Conservation (phyloP, 2,888 invertebrate genomes). For the Diarsia brunnea region DNA sequence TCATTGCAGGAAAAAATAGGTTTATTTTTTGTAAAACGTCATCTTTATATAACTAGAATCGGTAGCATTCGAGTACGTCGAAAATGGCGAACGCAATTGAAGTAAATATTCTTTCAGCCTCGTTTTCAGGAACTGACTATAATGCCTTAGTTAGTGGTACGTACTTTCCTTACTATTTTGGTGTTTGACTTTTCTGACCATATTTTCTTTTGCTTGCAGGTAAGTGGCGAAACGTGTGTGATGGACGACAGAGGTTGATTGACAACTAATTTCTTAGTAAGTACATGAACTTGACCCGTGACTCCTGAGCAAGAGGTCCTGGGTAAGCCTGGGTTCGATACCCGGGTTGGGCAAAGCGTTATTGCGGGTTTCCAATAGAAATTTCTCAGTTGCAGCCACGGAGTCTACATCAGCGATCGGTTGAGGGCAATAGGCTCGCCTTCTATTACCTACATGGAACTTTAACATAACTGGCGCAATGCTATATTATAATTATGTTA, state of each 20-base stretch:
- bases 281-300: not conserved
- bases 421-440: too few species aligned
- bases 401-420: too few species aligned
- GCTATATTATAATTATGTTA: too few species aligned
- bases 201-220: conserved; percentile 77
- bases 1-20: too few species aligned
- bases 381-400: too few species aligned
- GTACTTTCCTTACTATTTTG: conserved; percentile 56
- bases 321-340: not conserved
- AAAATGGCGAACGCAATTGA: not conserved
- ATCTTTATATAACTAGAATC: not conserved
- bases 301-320: too few species aligned
- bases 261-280: not conserved
- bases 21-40: not conserved
- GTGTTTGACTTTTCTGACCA: conserved; percentile 17
- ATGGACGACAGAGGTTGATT: not conserved
- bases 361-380: too few species aligned
- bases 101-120: not conserved
- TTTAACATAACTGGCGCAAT: too few species aligned
- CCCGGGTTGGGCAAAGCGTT: too few species aligned
- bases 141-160: not conserved
- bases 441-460: too few species aligned
- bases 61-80: not conserved
- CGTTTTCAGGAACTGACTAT: not conserved
- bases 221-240: conserved; percentile 76